These are phyloP conservation scores for Conus betulinus DNA, from an alignment of 1,140 invertebrate genomes.

Conservation along the genomic window DNA sequence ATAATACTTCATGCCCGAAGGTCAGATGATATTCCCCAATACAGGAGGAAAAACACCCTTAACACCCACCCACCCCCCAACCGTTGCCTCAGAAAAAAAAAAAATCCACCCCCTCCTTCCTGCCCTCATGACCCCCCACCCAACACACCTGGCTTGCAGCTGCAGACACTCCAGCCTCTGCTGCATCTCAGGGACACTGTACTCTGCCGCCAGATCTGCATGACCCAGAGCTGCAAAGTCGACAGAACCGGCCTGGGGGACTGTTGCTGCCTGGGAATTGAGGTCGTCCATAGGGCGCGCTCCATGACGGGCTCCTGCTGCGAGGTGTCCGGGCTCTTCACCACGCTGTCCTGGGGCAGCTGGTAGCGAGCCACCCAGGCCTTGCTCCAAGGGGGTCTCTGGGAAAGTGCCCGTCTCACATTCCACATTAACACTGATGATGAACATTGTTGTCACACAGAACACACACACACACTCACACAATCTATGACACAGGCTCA, in stretches of 20 bases:
- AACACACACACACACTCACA: too few relatives aligned
- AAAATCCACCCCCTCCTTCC: not conserved
- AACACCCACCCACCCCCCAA: too few relatives aligned
- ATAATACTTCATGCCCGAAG: too few relatives aligned
- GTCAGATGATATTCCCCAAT: too few relatives aligned
- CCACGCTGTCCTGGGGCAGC: conserved; percentile 17
- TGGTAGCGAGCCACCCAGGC: conserved; percentile 61
- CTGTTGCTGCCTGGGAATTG: conserved; percentile 31
- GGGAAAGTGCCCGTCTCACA: not conserved
- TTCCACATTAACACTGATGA: not conserved
- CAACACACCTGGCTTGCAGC: conserved; percentile 65
- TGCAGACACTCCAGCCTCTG: conserved; percentile 69
- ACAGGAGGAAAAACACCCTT: too few relatives aligned
- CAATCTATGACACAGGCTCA: too few relatives aligned
- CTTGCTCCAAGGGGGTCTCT: conserved; percentile 63
- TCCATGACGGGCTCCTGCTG: conserved; percentile 44
- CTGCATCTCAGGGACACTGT: conserved; percentile 59
- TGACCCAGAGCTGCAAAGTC: conserved; percentile 35
- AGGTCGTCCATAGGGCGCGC: conserved; percentile 40
- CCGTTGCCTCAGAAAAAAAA: too few relatives aligned
- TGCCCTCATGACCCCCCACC: not conserved
- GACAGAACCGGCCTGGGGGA: conserved; percentile 19
- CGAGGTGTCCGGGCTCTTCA: not conserved
- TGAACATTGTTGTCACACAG: not conserved
- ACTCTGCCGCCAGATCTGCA: conserved; percentile 25